phyloP scores from a whole-genome alignment of 2,888 invertebrate genomes.

The Tupiocoris notatus region DNA sequence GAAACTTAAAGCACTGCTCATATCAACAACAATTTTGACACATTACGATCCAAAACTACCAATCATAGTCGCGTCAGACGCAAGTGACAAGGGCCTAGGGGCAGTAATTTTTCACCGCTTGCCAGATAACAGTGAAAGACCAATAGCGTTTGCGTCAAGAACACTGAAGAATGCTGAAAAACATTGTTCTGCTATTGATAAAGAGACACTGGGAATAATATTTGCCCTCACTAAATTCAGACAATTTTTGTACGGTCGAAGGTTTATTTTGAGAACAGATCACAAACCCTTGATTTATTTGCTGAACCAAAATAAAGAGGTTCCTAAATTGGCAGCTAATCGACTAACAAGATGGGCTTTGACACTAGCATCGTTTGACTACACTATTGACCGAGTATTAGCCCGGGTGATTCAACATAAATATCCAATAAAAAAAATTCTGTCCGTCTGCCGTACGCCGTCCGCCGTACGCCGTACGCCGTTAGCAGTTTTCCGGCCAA shows the following conservation, averaged over 20 bases:
- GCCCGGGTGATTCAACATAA: too few species aligned
- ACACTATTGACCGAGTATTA: not conserved
- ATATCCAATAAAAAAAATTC: too few species aligned
- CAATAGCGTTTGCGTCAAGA: slow-evolving; percentile 6
- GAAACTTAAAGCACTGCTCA: not conserved
- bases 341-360: too few species aligned
- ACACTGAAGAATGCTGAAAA: not conserved
- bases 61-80: slow-evolving; percentile 1
- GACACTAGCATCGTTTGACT: not conserved
- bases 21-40: not conserved
- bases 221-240: not conserved
- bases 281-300: not conserved
- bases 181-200: not conserved
- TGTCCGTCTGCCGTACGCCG: too few species aligned
- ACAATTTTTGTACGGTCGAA: not conserved
- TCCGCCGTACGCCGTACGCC: too few species aligned
- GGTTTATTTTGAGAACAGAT: not conserved
- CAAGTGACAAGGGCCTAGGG: slow-evolving; percentile 2
- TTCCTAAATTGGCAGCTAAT: not conserved
- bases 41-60: not conserved
- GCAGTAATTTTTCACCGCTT: slow-evolving; percentile 1
- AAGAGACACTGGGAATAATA: not conserved
- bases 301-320: not conserved
- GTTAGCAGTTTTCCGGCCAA: too few species aligned
- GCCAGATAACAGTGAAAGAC: not conserved